Evolutionary conservation across 37 sponge, comb jelly and placozoan genomes (phyloP).

Genomic region (Aphrocallistes beatrix): DNA sequence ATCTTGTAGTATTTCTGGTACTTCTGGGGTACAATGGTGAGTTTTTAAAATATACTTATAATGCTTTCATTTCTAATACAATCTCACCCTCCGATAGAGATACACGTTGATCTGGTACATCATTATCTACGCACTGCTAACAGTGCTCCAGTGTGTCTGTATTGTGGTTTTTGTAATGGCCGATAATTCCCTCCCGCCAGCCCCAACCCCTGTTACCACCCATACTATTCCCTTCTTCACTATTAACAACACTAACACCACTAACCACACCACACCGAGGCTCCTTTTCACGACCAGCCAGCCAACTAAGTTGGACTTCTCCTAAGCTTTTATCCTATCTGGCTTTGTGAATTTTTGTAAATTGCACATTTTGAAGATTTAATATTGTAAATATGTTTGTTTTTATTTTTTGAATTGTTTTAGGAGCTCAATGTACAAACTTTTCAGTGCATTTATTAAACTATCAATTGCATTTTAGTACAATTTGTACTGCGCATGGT

Average conservation of each 20-base stretch:
- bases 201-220: background rate
- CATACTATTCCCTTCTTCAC: background rate
- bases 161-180: background rate
- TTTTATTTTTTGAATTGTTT: background rate
- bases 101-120: conserved; percentile 14
- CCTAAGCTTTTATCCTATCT: background rate
- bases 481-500: too few relatives aligned
- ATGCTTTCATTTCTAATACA: background rate
- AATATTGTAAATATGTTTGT: background rate
- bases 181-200: background rate
- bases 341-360: background rate
- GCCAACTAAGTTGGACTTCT: background rate
- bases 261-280: too few relatives aligned
- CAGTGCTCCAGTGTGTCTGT: background rate
- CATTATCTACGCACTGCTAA: background rate
- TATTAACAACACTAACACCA: background rate
- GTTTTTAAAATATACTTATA: background rate
- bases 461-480: too few relatives aligned
- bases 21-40: background rate
- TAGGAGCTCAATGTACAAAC: too few relatives aligned
- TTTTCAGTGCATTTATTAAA: too few relatives aligned
- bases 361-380: background rate
- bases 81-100: background rate
- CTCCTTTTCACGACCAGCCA: background rate
- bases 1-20: conserved; percentile 3